These are phyloP conservation scores for Dryocosmus kuriphilus DNA, from an alignment of 2,888 invertebrate species.

Conservation along the genomic window DNA sequence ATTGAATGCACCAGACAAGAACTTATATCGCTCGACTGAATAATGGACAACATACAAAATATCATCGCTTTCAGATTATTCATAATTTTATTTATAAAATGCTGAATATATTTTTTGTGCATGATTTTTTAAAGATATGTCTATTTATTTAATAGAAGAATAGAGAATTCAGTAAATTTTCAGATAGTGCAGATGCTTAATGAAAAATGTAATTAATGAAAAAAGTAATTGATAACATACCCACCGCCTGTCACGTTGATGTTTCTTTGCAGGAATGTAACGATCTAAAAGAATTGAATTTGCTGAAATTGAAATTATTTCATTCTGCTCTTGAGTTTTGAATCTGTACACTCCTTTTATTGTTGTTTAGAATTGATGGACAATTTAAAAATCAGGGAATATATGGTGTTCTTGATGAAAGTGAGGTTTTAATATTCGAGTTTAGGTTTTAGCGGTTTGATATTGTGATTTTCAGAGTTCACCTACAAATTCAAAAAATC, in stretches of 20 bases:
- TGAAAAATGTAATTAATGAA: neutral
- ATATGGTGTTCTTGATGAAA: neutral
- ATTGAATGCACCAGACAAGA: neutral
- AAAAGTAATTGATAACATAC: conserved; percentile 3
- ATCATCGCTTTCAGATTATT: neutral
- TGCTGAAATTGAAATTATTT: neutral
- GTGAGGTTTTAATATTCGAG: neutral
- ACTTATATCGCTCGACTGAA: neutral
- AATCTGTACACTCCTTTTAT: neutral
- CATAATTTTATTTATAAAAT: neutral
- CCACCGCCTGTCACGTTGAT: conserved; percentile 21
- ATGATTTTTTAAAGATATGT: neutral
- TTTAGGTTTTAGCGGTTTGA: neutral
- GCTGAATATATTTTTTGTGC: neutral
- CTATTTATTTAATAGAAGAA: neutral
- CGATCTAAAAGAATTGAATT: neutral
- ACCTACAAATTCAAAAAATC: conserved; percentile 72
- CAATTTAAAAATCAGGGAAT: neutral
- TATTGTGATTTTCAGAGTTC: conserved; percentile 70
- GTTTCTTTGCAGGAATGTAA: neutral
- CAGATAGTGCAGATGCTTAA: neutral
- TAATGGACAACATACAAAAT: neutral
- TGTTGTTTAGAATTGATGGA: neutral
- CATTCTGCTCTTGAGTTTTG: neutral
- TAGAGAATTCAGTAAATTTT: neutral